A percentile compares a stretch with the other conserved stretches of the same genome.
Conservation (phyloP, 2,797 vertebrate species). For the Chaenodraco wilsoni region DNA sequence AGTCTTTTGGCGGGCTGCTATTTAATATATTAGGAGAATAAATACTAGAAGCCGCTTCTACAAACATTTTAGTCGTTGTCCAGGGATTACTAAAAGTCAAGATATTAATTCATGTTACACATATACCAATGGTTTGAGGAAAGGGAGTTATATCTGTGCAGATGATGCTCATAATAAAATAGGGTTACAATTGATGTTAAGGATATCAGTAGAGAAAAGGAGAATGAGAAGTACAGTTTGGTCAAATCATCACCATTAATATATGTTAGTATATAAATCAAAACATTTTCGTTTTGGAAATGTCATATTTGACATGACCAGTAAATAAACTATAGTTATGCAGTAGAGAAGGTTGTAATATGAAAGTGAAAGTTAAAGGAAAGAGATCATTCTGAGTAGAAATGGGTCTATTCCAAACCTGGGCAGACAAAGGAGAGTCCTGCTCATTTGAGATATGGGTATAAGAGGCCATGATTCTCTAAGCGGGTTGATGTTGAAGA, state of each 20-base stretch:
- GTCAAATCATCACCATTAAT: not conserved
- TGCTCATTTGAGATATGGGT: conserved; percentile 7
- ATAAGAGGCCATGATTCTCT: no score
- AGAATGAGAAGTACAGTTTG: not conserved
- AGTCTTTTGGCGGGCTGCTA: not conserved
- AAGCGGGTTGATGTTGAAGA: no score
- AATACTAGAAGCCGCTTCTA: not conserved
- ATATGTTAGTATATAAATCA: not conserved
- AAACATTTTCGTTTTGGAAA: not conserved
- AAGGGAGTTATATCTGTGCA: not conserved
- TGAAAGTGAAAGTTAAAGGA: not conserved
- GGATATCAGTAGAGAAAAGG: not conserved
- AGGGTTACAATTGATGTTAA: not conserved
- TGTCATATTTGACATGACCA: no score
- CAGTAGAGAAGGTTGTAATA: not conserved
- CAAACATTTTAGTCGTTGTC: not conserved
- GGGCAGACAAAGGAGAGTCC: conserved; percentile 10
- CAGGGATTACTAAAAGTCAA: not conserved
- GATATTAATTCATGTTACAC: conserved; percentile 4
- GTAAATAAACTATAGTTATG: not conserved
- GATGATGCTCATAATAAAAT: not conserved
- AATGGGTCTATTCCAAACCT: not conserved
- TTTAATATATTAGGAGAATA: not conserved
- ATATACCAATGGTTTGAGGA: not conserved
- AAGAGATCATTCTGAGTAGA: not conserved